phyloP scores from a whole-genome alignment of 2,113 vertebrate genomes.

The Agelaius phoeniceus region DNA sequence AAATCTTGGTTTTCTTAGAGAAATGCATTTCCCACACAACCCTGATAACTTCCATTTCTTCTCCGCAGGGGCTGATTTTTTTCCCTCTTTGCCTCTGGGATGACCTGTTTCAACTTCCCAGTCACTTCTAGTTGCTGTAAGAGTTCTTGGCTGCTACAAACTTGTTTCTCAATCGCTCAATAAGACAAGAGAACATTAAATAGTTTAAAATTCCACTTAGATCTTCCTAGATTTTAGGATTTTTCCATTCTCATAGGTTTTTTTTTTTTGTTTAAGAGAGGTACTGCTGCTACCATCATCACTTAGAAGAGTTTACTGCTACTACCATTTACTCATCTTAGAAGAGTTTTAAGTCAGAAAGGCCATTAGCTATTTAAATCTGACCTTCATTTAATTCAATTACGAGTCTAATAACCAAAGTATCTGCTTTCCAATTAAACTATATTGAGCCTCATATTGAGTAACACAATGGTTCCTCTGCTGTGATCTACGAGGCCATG shows the following conservation, averaged over 20 bases:
- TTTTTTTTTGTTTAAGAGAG: not conserved
- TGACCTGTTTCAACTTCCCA: not conserved
- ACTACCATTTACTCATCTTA: not conserved
- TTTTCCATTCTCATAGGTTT: not conserved
- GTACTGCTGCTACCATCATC: not conserved
- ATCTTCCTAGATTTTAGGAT: not conserved
- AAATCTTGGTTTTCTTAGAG: not conserved
- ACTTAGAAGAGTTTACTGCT: not conserved
- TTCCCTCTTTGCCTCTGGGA: not conserved
- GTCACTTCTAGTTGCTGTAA: not conserved
- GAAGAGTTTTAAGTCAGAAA: not conserved
- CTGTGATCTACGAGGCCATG: not conserved
- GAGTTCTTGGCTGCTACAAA: not conserved
- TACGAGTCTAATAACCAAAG: not conserved
- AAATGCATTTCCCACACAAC: not conserved
- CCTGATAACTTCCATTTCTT: not conserved
- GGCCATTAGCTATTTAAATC: not conserved
- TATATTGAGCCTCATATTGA: not conserved
- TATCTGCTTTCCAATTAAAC: not conserved
- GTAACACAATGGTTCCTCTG: not conserved
- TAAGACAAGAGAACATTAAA: not conserved
- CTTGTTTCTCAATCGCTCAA: not conserved
- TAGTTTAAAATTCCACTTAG: not conserved
- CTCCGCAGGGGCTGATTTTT: not conserved
- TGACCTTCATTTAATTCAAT: not conserved